Conservation (phyloP, 1,140 invertebrate genomes). For the Planococcus citri region DNA sequence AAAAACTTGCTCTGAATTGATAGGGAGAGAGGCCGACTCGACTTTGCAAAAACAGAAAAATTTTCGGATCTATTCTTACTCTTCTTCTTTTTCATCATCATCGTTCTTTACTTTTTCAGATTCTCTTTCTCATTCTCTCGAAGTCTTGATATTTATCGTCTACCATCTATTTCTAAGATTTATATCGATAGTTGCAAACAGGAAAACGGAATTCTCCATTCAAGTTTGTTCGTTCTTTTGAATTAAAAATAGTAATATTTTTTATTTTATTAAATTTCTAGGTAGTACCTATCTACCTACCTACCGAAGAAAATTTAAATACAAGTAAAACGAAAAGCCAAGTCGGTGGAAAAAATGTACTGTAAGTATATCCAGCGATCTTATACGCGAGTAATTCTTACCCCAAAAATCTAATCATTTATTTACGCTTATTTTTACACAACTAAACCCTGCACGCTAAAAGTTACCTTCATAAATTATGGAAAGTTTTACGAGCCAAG, state of each 20-base stretch:
- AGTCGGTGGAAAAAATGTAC: too few species aligned
- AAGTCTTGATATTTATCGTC: constrained; percentile 7
- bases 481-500: not conserved
- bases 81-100: too few species aligned
- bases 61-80: not conserved
- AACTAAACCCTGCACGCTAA: not conserved
- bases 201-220: not conserved
- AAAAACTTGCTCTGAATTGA: not conserved
- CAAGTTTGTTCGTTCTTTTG: not conserved
- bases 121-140: not conserved
- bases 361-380: too few species aligned
- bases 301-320: too few species aligned
- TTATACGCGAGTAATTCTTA: not conserved
- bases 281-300: too few species aligned
- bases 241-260: constrained; percentile 9
- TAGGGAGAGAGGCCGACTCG: not conserved
- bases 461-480: not conserved
- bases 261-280: not conserved
- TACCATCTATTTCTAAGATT: constrained; percentile 7
- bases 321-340: too few species aligned
- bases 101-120: too few species aligned
- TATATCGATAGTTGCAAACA: constrained; percentile 3
- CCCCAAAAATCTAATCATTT: not conserved
- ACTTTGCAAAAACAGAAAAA: not conserved
- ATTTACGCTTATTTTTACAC: not conserved